phyloP scores from a whole-genome alignment of 2,797 vertebrate genomes.

The Pteronotus mesoamericanus region DNA sequence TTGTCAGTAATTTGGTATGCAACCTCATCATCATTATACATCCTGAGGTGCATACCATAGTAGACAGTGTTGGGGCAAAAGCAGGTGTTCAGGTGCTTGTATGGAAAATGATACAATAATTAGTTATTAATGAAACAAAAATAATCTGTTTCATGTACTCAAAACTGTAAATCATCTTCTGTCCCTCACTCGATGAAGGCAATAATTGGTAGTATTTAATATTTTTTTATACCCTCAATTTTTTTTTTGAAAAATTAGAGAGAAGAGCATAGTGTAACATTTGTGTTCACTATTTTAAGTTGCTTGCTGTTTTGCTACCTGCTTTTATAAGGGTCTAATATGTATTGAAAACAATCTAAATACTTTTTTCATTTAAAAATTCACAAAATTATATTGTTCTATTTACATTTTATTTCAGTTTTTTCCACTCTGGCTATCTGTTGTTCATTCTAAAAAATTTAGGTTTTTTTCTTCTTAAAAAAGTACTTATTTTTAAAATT shows the following conservation, averaged over 20 bases:
- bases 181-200: background rate
- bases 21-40: background rate
- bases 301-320: background rate
- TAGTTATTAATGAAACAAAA: background rate
- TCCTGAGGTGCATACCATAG: background rate
- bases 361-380: background rate
- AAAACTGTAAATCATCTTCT: background rate
- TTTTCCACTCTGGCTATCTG: background rate
- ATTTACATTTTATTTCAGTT: background rate
- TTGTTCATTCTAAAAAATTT: background rate
- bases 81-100: background rate
- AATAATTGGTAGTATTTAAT: background rate
- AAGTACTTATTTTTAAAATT: conserved; percentile 12
- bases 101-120: background rate
- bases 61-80: background rate
- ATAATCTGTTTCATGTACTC: background rate
- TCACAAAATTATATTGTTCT: background rate
- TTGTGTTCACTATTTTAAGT: background rate
- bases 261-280: background rate
- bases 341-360: conserved; percentile 30
- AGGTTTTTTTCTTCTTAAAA: background rate
- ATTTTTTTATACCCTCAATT: background rate
- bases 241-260: background rate
- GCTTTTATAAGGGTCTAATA: background rate
- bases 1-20: background rate